Base-by-base conservation (phyloP, 2,888 invertebrate genomes). In the Malacosoma neustria region DNA sequence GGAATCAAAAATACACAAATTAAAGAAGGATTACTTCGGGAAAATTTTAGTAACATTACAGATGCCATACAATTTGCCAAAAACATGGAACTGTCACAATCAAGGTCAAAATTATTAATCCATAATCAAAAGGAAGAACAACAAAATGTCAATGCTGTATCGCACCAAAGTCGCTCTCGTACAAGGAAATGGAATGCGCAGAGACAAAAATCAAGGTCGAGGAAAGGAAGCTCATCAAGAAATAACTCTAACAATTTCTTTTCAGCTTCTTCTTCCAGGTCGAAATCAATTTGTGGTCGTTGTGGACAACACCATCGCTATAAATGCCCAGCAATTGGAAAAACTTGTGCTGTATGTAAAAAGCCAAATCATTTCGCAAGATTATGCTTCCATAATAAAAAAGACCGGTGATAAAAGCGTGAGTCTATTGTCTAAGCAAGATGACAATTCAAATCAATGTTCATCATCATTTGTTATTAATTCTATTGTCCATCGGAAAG, bases 1-100 rank as follows among this genome's bases (percentile, higher is more conserved):
- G 34, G 38, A 9, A 38, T 38, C n/a, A 31, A 11, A 30, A 38
- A 34, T n/a, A 5, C n/a, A 14, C 15, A 30, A 7, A 30, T 34
- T 13, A 38, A 38, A 14, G 38, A 38, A 34, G 30, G 31, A 38
- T 30, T 38, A 9, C 34, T 38, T 7, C 34, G 34, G 30, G 37
- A 34, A 33, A 15, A 37, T 11, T 13, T 30, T 33, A 14, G 13
- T 14, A 37, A 13, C 7, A 29, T 33, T 7, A 33, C 33, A 29
- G 11, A 13, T 13, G 37, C 37, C 12, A 33, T 37, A 22, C 15
- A 37, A 29, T 13, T 37, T 3, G 33, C 33, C 13, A 37, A 37
- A 29, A 37, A 13, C n/a, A 12, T 37, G n/a, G 13, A 37, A 33
- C 13, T 37, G 7, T 33, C 33, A 3, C 14, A 29, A 29, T 13